Evolutionary conservation across 2,797 vertebrate species (phyloP), one percentile per base, ranked within the genome.

Genomic region (Jordanella pulchra): DNA sequence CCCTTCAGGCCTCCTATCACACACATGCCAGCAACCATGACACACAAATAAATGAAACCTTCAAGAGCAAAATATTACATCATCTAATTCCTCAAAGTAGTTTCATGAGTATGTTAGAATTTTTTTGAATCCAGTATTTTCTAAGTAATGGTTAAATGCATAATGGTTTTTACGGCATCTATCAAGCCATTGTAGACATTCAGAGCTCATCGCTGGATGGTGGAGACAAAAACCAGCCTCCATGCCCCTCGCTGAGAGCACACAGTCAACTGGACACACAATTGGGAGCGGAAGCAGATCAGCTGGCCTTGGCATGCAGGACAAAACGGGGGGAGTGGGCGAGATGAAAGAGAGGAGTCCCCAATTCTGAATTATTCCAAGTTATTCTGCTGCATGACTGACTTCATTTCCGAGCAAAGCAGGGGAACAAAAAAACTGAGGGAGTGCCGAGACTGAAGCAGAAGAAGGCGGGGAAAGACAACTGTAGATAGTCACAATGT

Each of bases 361-460:
- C 85, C 84, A 76, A 82, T 89, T 92, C 82, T 90, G 91, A 93
- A 94, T 93, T 91, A 94, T 93, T 93, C 91, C 90, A 92, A 93
- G 89, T 92, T 93, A 93, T 92, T 94, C 92, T 93, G 92, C 93
- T 93, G 93, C 93, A 94, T 93, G 93, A 93, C 93, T 93, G 93
- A 93, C 91, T 94, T 93, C 92, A 93, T 93, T 94, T 95, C 93
- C 92, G 90, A 94, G 86, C 68, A 84, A 92, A 87, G 86, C 86
- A 88, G 84, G 75, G 83, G 78, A 86, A 84, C 79, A 86, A 86
- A 86, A 88, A 25, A 42, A 12, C 69, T 75, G 77, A 71, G 76
- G 79, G 87, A 73, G 81, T 86, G 85, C 79, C 77, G 77, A 69
- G 65, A 78, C 76, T 69, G 55, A 64, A 80, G 79, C 48, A 13